These are phyloP conservation scores for Hylyphantes graminicola DNA, from an alignment of 1,140 invertebrate species.

Conservation along the genomic window DNA sequence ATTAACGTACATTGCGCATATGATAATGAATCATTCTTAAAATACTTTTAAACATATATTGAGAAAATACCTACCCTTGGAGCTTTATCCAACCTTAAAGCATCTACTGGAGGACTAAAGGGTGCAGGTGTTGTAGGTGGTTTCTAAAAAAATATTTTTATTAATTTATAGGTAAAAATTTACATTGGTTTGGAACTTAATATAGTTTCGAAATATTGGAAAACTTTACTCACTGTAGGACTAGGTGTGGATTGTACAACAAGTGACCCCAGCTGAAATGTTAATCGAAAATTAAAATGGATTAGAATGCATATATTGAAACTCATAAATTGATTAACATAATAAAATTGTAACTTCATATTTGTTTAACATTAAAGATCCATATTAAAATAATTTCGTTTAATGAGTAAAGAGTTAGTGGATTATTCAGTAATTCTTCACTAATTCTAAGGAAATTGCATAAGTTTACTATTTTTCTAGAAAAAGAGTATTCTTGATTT, in stretches of 20 bases:
- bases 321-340: too few species aligned
- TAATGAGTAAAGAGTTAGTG: too few species aligned
- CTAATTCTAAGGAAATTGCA: too few species aligned
- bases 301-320: neutral
- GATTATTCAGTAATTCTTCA: too few species aligned
- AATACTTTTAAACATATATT: neutral
- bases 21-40: neutral
- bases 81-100: slow-evolving; percentile 83
- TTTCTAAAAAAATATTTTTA: slow-evolving; percentile 36
- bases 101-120: slow-evolving; percentile 79
- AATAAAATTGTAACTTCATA: too few species aligned
- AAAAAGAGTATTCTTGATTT: too few species aligned
- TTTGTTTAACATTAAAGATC: too few species aligned
- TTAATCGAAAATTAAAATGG: neutral
- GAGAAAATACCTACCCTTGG: slow-evolving; percentile 76
- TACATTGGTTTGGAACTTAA: too few species aligned
- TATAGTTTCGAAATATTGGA: neutral
- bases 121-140: slow-evolving; percentile 70
- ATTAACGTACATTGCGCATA: too few species aligned
- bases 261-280: slow-evolving; percentile 79
- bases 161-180: neutral
- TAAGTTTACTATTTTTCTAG: too few species aligned
- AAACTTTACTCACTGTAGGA: slow-evolving; percentile 66
- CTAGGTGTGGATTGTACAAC: slow-evolving; percentile 78
- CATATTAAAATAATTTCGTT: too few species aligned